These are phyloP conservation scores for Lasioglossum zephyrum DNA, from an alignment of 2,888 invertebrate species.

Conservation along the genomic window DNA sequence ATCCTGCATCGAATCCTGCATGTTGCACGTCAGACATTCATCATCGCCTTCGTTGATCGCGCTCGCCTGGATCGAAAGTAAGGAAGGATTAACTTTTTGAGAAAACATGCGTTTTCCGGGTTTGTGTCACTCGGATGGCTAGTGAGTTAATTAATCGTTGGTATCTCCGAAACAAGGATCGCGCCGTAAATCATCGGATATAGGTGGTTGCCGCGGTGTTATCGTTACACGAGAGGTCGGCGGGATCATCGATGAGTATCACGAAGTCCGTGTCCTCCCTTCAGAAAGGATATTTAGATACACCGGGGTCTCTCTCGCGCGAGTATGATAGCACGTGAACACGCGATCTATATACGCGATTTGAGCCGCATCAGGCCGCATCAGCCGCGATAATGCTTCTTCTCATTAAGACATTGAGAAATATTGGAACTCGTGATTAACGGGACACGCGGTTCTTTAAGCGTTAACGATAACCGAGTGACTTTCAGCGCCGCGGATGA, in stretches of 20 bases:
- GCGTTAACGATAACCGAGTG: constrained; percentile 60
- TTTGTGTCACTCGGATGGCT: constrained; percentile 1
- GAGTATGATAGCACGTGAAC: constrained; percentile 60
- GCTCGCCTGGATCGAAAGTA: not conserved
- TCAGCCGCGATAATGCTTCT: constrained; percentile 61
- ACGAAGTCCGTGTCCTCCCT: constrained; percentile 48
- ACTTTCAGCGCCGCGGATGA: constrained; percentile 53
- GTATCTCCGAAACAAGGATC: constrained; percentile 16
- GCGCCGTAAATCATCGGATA: constrained; percentile 40
- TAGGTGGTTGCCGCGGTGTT: constrained; percentile 29
- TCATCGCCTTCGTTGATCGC: constrained; percentile 5
- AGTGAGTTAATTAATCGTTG: constrained; percentile 30
- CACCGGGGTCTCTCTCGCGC: constrained; percentile 12
- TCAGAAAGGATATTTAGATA: constrained; percentile 56
- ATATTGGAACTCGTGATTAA: constrained; percentile 67
- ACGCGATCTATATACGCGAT: constrained; percentile 63
- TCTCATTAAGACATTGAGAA: constrained; percentile 71
- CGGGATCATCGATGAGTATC: constrained; percentile 61
- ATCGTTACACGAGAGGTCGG: constrained; percentile 57
- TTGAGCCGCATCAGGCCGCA: constrained; percentile 39
- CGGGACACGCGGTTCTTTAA: constrained; percentile 50
- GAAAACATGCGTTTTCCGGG: not conserved
- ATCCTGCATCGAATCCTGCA: not conserved
- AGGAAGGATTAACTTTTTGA: not conserved
- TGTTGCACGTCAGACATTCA: not conserved